These are phyloP conservation scores for Neodiprion lecontei DNA, from an alignment of 1,140 invertebrate genomes.

Conservation along the genomic window DNA sequence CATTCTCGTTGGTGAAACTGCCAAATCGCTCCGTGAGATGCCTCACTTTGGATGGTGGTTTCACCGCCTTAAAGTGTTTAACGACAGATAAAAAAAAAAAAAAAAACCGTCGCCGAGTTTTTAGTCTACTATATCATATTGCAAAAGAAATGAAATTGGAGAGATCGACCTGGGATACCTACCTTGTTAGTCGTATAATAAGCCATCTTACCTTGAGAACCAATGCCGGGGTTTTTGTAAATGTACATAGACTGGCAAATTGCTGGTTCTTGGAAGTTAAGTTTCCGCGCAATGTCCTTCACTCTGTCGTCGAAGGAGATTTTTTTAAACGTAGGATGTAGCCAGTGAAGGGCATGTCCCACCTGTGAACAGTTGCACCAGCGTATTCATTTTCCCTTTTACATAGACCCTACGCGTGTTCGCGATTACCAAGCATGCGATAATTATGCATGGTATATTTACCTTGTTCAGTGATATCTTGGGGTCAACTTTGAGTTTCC, in stretches of 20 bases:
- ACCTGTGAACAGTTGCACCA: constrained; percentile 64
- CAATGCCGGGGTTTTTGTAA: constrained; percentile 92
- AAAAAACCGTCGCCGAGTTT: too few species aligned
- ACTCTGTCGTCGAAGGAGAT: constrained; percentile 86
- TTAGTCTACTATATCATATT: too few species aligned
- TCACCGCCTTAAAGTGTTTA: too few species aligned
- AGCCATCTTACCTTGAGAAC: constrained; percentile 77
- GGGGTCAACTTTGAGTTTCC: constrained; percentile 76
- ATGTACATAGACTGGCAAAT: constrained; percentile 98
- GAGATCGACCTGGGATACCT: too few species aligned
- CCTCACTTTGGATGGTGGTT: too few species aligned
- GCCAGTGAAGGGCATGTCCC: constrained; percentile 90
- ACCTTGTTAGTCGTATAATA: too few species aligned
- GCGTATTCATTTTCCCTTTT: background rate
- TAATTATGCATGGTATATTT: constrained; percentile 9
- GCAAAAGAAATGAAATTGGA: too few species aligned
- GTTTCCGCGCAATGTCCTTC: constrained; percentile 74
- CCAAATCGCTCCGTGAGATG: too few species aligned
- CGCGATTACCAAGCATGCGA: background rate
- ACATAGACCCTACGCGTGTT: background rate
- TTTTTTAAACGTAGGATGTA: constrained; percentile 82
- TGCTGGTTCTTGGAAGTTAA: constrained; percentile 80
- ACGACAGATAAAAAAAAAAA: too few species aligned
- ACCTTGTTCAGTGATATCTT: constrained; percentile 78
- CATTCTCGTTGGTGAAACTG: too few species aligned